These are phyloP conservation scores for Paratrypauchen microcephalus DNA, from an alignment of 2,797 vertebrate species.

Conservation along the genomic window DNA sequence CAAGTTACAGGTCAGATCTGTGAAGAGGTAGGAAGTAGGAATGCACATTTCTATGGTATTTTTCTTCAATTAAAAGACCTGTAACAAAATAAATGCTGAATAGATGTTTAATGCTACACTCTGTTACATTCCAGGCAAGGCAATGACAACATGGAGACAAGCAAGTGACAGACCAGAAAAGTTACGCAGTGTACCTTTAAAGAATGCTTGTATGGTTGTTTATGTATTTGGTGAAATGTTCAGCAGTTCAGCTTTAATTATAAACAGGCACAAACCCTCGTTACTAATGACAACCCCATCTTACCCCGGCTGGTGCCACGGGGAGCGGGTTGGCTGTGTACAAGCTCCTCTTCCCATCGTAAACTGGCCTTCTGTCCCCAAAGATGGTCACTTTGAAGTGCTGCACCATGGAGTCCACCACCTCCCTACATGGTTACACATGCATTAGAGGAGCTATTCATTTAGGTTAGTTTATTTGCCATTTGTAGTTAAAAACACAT, in stretches of 20 bases:
- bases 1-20: too few relatives aligned
- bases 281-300: neutral
- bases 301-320: slow-evolving; percentile 89
- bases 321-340: slow-evolving; percentile 95
- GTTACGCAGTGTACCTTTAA: too few relatives aligned
- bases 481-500: too few relatives aligned
- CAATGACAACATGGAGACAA: too few relatives aligned
- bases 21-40: too few relatives aligned
- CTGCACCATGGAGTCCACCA: slow-evolving; percentile 98
- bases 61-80: too few relatives aligned
- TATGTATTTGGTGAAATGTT: neutral
- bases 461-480: too few relatives aligned
- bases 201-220: neutral
- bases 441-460: neutral
- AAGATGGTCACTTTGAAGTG: slow-evolving; percentile 99
- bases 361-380: slow-evolving; percentile 93
- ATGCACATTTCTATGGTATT: too few relatives aligned
- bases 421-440: slow-evolving; percentile 79
- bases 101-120: too few relatives aligned
- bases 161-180: too few relatives aligned
- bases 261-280: neutral
- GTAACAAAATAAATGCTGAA: too few relatives aligned
- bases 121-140: too few relatives aligned
- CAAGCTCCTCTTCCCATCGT: slow-evolving; percentile 96
- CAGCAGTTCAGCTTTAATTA: neutral